Percentiles rank a stretch among this genome's conserved stretches.
These are phyloP conservation scores for Mormyrus hasselquistii DNA, from an alignment of 2,797 vertebrate species.

Conservation along the genomic window DNA sequence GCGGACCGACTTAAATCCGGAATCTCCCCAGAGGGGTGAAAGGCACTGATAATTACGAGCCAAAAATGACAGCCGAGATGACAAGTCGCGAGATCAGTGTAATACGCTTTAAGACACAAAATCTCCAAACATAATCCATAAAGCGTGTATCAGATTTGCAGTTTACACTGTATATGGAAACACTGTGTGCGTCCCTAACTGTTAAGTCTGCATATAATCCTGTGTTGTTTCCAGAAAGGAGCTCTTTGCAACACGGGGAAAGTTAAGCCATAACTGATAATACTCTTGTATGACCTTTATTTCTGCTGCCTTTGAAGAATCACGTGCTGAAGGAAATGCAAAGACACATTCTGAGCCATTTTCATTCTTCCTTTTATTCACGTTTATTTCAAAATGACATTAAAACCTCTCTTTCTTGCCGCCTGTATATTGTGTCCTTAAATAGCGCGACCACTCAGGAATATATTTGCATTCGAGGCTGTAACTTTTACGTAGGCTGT, in stretches of 20 bases:
- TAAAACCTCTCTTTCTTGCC: background rate
- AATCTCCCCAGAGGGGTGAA: background rate
- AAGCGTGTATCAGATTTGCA: background rate
- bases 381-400: background rate
- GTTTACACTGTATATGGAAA: background rate
- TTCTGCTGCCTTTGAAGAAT: background rate
- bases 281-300: conserved; percentile 1
- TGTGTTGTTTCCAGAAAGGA: background rate
- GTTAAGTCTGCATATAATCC: background rate
- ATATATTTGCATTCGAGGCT: background rate
- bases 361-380: background rate
- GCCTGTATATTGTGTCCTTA: background rate
- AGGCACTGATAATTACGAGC: background rate
- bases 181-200: background rate
- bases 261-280: background rate
- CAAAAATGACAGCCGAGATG: background rate
- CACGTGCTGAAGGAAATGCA: background rate
- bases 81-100: background rate
- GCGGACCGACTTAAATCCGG: background rate
- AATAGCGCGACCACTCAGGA: background rate
- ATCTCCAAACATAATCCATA: background rate
- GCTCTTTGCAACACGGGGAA: background rate
- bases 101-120: background rate
- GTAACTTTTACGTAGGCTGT: background rate
- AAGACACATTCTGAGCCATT: background rate